Evolutionary conservation across 92 coral and sea anemone genomes (phyloP).

Genomic region (Porites divaricata): DNA sequence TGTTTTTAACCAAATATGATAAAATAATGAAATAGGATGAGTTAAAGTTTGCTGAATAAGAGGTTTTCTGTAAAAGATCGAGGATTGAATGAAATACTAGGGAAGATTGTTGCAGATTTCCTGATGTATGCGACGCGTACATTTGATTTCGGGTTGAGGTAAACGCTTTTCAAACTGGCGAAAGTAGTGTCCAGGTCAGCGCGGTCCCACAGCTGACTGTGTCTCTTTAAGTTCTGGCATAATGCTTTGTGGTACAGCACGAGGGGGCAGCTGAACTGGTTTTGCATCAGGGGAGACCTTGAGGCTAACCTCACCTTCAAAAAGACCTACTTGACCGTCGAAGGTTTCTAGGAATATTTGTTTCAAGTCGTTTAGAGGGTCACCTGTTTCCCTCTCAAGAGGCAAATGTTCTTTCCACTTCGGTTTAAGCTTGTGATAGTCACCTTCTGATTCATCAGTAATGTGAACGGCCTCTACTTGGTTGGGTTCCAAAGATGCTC

Average conservation of each 20-base stretch:
- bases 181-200: too few species aligned
- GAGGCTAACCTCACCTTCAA: conserved; percentile 66
- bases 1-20: too few species aligned
- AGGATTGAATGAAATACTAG: too few species aligned
- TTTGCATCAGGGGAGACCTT: conserved; percentile 70
- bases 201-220: too few species aligned
- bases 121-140: too few species aligned
- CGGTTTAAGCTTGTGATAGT: conserved; percentile 56
- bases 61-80: too few species aligned
- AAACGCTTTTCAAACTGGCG: too few species aligned
- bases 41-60: too few species aligned
- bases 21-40: too few species aligned
- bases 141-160: too few species aligned
- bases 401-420: conserved; percentile 75
- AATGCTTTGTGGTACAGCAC: conserved; percentile 70
- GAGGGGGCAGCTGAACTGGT: conserved; percentile 73
- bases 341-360: conserved; percentile 69
- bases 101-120: too few species aligned
- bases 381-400: conserved; percentile 72
- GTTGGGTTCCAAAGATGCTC: conserved; percentile 58
- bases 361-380: conserved; percentile 68
- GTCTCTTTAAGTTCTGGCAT: conserved; percentile 68
- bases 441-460: conserved; percentile 60
- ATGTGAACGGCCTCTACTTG: conserved; percentile 72
- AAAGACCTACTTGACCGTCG: conserved; percentile 71